phyloP scores from a whole-genome alignment of 2,797 vertebrate species.

The Peromyscus eremicus region DNA sequence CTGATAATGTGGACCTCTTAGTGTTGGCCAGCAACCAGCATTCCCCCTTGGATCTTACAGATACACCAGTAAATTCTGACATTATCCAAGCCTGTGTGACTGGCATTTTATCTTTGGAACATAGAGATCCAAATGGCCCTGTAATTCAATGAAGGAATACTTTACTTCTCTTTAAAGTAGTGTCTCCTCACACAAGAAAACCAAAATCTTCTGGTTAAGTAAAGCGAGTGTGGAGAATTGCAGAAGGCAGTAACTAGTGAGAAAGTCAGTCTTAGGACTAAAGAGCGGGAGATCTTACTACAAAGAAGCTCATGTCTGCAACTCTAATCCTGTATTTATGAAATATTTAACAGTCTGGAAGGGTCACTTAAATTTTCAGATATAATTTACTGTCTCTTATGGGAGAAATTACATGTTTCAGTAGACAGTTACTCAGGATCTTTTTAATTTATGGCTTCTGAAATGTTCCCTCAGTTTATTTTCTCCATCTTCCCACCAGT shows the following conservation, averaged over 20 bases:
- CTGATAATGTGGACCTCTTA: neutral
- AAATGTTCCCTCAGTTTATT: slow-evolving; percentile 66
- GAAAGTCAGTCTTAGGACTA: slow-evolving; percentile 51
- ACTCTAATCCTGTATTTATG: slow-evolving; percentile 74
- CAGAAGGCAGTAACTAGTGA: neutral
- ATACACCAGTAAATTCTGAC: slow-evolving; percentile 29
- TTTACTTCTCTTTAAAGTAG: slow-evolving; percentile 31
- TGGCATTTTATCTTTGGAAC: slow-evolving; percentile 52
- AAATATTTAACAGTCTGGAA: slow-evolving; percentile 62
- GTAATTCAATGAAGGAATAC: neutral
- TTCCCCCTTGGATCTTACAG: neutral
- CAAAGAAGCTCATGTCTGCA: slow-evolving; percentile 54
- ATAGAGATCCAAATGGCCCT: neutral
- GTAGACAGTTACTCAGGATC: slow-evolving; percentile 60
- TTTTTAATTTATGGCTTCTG: slow-evolving; percentile 30
- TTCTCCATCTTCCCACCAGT: slow-evolving; percentile 58
- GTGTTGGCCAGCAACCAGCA: neutral
- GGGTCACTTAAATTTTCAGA: slow-evolving; percentile 74
- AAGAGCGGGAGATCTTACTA: slow-evolving; percentile 57
- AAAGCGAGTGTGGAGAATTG: neutral
- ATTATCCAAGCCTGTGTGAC: neutral
- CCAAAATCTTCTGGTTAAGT: neutral
- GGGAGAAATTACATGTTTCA: slow-evolving; percentile 77
- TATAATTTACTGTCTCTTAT: slow-evolving; percentile 76
- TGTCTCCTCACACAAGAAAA: neutral